Percentiles rank a stretch among this genome's conserved stretches.
phyloP scores from a whole-genome alignment of 2,888 invertebrate genomes.

The Petrophora chlorosata region DNA sequence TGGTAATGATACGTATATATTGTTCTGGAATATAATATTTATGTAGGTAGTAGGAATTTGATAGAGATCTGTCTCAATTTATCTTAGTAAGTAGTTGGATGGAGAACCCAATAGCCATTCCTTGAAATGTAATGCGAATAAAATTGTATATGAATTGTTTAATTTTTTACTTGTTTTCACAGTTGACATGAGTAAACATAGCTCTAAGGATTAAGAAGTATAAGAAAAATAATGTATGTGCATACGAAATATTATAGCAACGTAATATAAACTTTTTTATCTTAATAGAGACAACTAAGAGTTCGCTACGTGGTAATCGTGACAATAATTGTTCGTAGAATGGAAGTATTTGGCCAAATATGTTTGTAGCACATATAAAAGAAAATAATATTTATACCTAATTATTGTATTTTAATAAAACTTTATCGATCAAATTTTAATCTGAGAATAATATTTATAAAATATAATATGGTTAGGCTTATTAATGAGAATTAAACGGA shows the following conservation, averaged over 20 bases:
- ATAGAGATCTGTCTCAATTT: conserved; percentile 30
- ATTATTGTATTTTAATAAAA: conserved; percentile 19
- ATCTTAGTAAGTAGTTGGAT: conserved; percentile 8
- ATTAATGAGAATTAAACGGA: too few species aligned
- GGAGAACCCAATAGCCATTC: too few species aligned
- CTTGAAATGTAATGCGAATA: too few species aligned
- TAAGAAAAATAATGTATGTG: too few species aligned
- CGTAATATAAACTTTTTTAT: background rate
- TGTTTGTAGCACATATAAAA: background rate
- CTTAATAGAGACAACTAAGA: background rate
- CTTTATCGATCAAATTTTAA: conserved; percentile 9
- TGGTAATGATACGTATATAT: background rate
- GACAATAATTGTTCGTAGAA: conserved; percentile 51
- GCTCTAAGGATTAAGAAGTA: too few species aligned
- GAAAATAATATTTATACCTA: conserved; percentile 1
- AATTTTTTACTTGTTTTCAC: too few species aligned
- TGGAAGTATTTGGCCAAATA: conserved; percentile 43
- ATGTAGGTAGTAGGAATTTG: conserved; percentile 11
- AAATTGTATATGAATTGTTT: too few species aligned
- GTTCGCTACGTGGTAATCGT: conserved; percentile 38
- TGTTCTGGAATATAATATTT: background rate
- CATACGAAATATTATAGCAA: conserved; percentile 3
- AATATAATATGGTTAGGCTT: too few species aligned
- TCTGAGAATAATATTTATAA: conserved; percentile 2
- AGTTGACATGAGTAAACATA: too few species aligned